These are phyloP conservation scores for Cheilosia pagana DNA, from an alignment of 2,888 invertebrate genomes.

Conservation along the genomic window DNA sequence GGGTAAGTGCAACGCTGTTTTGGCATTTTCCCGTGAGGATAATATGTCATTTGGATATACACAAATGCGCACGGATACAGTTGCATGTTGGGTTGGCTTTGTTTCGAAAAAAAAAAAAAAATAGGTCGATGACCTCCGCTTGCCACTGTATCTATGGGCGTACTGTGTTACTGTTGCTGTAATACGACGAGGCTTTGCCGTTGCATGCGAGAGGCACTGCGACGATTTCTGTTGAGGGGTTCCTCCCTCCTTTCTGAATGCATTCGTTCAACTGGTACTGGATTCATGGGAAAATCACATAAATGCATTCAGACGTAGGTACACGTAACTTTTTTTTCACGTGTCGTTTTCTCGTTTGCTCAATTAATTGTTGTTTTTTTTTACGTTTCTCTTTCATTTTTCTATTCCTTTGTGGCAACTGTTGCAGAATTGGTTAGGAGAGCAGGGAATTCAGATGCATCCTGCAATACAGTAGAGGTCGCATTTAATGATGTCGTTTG, in stretches of 20 bases:
- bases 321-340: conserved; percentile 23
- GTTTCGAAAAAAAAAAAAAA: conserved; percentile 27
- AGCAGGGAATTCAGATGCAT: neutral
- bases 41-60: conserved; percentile 51
- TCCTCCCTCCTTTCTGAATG: conserved; percentile 44
- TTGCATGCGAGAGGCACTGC: conserved; percentile 44
- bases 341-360: conserved; percentile 4
- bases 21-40: conserved; percentile 62
- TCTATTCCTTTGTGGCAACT: conserved; percentile 32
- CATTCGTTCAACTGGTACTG: conserved; percentile 49
- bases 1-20: conserved; percentile 30
- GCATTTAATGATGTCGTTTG: too few relatives aligned
- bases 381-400: neutral
- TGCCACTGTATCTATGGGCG: conserved; percentile 18
- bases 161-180: conserved; percentile 58
- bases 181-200: conserved; percentile 42
- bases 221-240: conserved; percentile 22
- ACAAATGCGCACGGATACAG: conserved; percentile 29
- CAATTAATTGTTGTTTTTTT: neutral
- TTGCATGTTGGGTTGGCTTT: conserved; percentile 31
- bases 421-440: conserved; percentile 30
- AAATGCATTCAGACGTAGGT: conserved; percentile 38
- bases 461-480: conserved; percentile 10
- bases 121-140: conserved; percentile 48
- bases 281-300: conserved; percentile 68